Evolutionary conservation across 35 echinoderm and acorn worm genomes (phyloP).

Genomic region (Apostichopus parvimensis): DNA sequence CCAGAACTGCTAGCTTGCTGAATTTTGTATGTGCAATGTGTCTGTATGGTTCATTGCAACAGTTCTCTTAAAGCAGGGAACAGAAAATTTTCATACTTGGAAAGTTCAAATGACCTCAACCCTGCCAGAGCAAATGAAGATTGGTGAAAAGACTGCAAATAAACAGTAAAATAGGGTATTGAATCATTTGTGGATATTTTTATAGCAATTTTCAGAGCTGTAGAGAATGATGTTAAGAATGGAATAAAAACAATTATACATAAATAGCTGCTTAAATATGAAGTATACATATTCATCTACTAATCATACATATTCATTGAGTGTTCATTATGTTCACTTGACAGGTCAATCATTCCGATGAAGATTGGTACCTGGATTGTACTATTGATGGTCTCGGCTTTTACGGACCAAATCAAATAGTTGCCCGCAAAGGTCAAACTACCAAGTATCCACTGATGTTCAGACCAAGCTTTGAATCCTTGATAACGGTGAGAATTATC

Average conservation of each 20-base stretch:
- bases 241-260: no score
- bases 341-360: slow-evolving; percentile 87
- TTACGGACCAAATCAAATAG: slow-evolving; percentile 83
- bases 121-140: no score
- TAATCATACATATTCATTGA: neutral
- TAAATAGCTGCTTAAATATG: neutral
- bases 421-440: slow-evolving; percentile 84
- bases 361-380: slow-evolving; percentile 85
- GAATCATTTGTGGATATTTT: no score
- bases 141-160: no score
- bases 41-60: neutral
- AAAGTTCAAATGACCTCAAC: no score
- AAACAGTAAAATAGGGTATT: no score
- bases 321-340: neutral
- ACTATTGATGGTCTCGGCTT: slow-evolving; percentile 87
- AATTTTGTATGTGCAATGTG: neutral
- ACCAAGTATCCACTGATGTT: slow-evolving; percentile 95
- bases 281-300: neutral
- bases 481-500: slow-evolving; percentile 69
- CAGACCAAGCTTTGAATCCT: slow-evolving; percentile 88
- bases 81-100: no score
- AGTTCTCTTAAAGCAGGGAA: no score
- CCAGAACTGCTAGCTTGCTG: neutral
- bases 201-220: no score
- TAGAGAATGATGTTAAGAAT: no score